These are phyloP conservation scores for Metacarcinus magister DNA, from an alignment of 2,888 invertebrate species.

Conservation along the genomic window DNA sequence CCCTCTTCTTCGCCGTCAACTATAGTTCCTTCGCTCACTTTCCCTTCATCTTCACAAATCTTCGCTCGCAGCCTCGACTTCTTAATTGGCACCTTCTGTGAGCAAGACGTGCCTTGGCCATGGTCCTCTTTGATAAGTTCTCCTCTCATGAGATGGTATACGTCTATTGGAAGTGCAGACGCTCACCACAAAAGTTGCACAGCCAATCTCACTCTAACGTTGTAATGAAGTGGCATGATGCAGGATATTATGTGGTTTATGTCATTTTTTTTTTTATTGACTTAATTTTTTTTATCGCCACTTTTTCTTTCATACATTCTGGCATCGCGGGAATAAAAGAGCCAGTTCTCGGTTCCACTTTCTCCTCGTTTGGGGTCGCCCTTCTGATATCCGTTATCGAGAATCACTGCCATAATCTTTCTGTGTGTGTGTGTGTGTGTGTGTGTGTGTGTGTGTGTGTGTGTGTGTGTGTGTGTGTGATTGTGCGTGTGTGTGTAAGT, in stretches of 20 bases:
- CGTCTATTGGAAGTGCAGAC: not conserved
- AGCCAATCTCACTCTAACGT: not conserved
- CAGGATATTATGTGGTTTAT: too few relatives aligned
- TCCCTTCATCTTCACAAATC: not conserved
- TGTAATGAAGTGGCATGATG: not conserved
- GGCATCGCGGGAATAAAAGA: not conserved
- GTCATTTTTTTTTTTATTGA: not conserved
- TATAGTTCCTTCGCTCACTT: not conserved
- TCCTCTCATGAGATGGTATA: not conserved
- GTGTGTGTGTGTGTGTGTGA: not conserved
- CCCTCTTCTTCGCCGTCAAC: not conserved
- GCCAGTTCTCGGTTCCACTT: not conserved
- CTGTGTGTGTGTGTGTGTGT: not conserved
- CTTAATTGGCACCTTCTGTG: slow-evolving; percentile 29
- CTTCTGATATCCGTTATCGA: not conserved
- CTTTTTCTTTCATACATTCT: not conserved
- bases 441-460: not conserved
- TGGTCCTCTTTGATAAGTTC: not conserved
- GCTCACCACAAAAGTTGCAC: not conserved
- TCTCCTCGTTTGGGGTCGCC: not conserved
- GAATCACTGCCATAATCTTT: not conserved
- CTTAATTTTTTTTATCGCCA: not conserved
- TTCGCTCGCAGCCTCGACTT: not conserved
- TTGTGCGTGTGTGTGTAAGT: not conserved
- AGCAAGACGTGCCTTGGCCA: not conserved